phyloP scores from a whole-genome alignment of 2,888 invertebrate species.

The Agrypnus murinus region DNA sequence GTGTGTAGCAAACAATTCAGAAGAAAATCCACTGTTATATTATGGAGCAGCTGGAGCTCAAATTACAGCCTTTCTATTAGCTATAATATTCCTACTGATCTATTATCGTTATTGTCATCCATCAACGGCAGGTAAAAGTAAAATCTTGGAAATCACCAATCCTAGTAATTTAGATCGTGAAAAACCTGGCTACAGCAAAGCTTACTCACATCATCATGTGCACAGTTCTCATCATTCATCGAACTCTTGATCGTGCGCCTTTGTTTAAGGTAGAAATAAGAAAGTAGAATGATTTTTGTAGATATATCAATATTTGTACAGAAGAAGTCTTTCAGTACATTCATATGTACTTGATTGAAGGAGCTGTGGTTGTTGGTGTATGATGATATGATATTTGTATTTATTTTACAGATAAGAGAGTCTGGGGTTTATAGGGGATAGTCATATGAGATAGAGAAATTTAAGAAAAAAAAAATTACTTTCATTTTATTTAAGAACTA shows the following conservation, averaged over 20 bases:
- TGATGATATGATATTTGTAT: no score
- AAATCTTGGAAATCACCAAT: constrained; percentile 62
- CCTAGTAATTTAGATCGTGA: constrained; percentile 64
- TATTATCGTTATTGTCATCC: constrained; percentile 72
- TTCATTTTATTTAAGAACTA: no score
- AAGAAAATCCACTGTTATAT: constrained; percentile 67
- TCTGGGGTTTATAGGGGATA: no score
- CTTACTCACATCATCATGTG: constrained; percentile 59
- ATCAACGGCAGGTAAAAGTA: constrained; percentile 61
- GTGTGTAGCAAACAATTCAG: constrained; percentile 70
- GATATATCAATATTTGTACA: constrained; percentile 11
- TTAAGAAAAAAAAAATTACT: no score
- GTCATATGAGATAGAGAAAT: no score
- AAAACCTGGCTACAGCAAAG: constrained; percentile 68
- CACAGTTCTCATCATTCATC: constrained; percentile 52
- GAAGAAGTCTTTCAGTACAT: no score
- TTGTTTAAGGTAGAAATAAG: constrained; percentile 56
- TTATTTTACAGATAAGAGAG: no score
- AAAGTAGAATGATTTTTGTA: neutral
- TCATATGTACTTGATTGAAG: no score
- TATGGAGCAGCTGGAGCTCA: constrained; percentile 70
- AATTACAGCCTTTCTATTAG: constrained; percentile 68
- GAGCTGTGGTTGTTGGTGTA: no score
- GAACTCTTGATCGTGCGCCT: constrained; percentile 66
- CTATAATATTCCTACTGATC: constrained; percentile 68